Evolutionary conservation across 2,113 vertebrate species (phyloP).

Genomic region (Haplotaxodon microlepis): DNA sequence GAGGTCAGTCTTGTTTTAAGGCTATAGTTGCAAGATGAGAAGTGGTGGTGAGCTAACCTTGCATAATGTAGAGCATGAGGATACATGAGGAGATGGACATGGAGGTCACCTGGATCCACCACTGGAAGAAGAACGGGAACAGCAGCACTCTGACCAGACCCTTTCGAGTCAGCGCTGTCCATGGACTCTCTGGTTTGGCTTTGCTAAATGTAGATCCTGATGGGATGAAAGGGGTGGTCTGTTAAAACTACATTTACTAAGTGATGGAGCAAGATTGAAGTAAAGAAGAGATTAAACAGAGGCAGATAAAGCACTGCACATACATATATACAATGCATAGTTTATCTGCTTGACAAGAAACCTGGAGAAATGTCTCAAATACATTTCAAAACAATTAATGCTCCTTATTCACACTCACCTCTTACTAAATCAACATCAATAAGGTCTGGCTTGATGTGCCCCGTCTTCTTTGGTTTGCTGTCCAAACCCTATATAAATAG

Average conservation of each 20-base stretch:
- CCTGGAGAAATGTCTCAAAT: background rate
- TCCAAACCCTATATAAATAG: constrained; percentile 77
- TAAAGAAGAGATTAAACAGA: background rate
- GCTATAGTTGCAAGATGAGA: background rate
- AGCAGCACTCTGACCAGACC: constrained; percentile 91
- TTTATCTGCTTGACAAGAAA: background rate
- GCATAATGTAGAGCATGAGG: constrained; percentile 87
- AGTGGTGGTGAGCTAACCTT: constrained; percentile 72
- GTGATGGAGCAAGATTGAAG: background rate
- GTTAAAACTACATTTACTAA: background rate
- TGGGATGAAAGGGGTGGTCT: background rate
- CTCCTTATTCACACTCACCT: constrained; percentile 70
- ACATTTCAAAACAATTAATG: background rate
- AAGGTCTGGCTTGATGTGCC: constrained; percentile 87
- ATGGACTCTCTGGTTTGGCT: constrained; percentile 93
- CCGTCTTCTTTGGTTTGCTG: constrained; percentile 87
- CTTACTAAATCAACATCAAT: constrained; percentile 95
- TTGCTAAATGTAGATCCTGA: constrained; percentile 96
- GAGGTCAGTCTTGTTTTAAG: background rate
- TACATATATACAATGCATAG: background rate
- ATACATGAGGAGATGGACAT: constrained; percentile 84
- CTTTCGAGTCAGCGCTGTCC: constrained; percentile 89
- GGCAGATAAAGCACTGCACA: background rate
- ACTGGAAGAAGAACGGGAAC: constrained; percentile 90
- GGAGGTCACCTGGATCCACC: constrained; percentile 98